These are phyloP conservation scores for Cetoscarus ocellatus DNA, from an alignment of 2,797 vertebrate species.

Conservation along the genomic window DNA sequence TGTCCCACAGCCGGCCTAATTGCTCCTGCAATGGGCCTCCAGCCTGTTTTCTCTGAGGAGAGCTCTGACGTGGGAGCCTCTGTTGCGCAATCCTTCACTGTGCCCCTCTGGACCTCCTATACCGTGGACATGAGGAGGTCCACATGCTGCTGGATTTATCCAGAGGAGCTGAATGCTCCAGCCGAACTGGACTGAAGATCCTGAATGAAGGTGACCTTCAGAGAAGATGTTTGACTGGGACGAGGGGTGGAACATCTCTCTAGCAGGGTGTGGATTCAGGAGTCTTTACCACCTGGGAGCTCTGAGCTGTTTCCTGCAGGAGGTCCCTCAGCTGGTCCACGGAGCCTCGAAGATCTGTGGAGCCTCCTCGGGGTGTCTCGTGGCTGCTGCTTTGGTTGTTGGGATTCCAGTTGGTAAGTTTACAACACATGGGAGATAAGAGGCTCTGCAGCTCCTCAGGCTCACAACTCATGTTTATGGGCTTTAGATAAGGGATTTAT, in stretches of 20 bases:
- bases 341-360: constrained; percentile 87
- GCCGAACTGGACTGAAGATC: constrained; percentile 2
- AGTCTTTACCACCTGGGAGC: constrained; percentile 90
- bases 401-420: constrained; percentile 86
- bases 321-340: constrained; percentile 81
- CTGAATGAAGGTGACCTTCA: constrained; percentile 1
- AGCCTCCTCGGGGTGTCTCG: constrained; percentile 88
- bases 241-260: constrained; percentile 89
- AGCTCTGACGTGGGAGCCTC: constrained; percentile 23
- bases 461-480: background rate
- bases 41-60: constrained; percentile 40
- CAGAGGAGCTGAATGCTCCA: background rate
- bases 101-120: background rate
- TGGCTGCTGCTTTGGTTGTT: constrained; percentile 81
- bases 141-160: background rate
- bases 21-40: background rate
- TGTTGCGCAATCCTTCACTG: constrained; percentile 26
- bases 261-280: constrained; percentile 92
- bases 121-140: background rate
- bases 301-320: constrained; percentile 86
- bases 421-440: background rate
- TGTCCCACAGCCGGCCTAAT: background rate
- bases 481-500: too few species aligned
- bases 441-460: background rate
- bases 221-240: constrained; percentile 45